Evolutionary conservation across 2,113 vertebrate genomes (phyloP), one percentile per base, ranked within the genome.

Genomic region (Cynoglossus semilaevis): DNA sequence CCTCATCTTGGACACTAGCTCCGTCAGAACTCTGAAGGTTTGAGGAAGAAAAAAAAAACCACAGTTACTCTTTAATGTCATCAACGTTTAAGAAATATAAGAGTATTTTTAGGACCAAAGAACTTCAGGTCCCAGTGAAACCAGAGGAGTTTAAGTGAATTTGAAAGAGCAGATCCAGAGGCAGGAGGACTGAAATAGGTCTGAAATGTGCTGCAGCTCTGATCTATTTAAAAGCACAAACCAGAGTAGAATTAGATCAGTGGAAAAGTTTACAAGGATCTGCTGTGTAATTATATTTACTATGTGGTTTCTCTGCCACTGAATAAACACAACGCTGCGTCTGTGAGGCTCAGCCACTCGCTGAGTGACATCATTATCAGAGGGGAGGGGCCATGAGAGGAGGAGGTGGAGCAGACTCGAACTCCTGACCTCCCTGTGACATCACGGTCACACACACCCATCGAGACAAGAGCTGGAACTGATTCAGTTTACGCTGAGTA

Each of bases 1-100:
- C 76, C 96, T 84, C 96, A 98, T 99, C 90, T 99, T 99, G 12
- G 97, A 99, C 84, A 99, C 97, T 18, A 99, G 91, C 46, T 99
- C 97, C 34, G 97, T 99, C 81, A 99, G 91, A 81, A 99, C 97
- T 85, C 97, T 99, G 79, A 4, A 70, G 40, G 63, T 59, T 66
- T 22, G 22, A 55, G 14, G 37, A 2, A 74, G 14, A 63, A 10
- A 49, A 64, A 41, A 37, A 65, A n/a, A 59, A n/a, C 76, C 34
- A 72, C 12, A 12, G 44, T 36, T 6, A 29, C 22, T 29, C 22
- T 29, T 6, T 29, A 29, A 29, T 2, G 22, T 29, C 22, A 29
- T 29, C 22, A 29, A 29, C 22, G 6, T 29, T 29, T 2, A 4
- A 29, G 22, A 6, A 7, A 29, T 22, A 3, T 41, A 13, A 37